These are phyloP conservation scores for Nothura maculosa DNA, from an alignment of 2,797 vertebrate species.

Conservation along the genomic window DNA sequence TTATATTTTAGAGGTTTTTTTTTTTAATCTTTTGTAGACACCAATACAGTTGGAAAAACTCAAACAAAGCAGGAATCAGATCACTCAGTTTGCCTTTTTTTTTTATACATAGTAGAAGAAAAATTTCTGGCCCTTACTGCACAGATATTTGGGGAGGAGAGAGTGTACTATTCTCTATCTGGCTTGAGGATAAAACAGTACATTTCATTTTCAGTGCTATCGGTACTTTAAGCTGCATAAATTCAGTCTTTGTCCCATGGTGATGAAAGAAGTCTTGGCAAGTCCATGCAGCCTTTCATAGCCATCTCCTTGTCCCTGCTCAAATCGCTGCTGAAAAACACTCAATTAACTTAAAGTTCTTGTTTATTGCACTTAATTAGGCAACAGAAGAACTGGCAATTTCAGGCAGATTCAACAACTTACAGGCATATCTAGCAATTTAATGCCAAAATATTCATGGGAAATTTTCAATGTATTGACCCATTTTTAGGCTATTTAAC, in stretches of 20 bases:
- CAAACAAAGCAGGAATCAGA: neutral
- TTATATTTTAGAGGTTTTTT: neutral
- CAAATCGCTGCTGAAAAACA: conserved; percentile 13
- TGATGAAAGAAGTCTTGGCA: conserved; percentile 24
- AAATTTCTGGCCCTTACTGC: neutral
- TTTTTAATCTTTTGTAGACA: neutral
- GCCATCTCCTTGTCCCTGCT: conserved; percentile 16
- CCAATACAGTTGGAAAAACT: conserved; percentile 6
- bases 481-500: neutral
- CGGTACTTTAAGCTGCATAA: conserved; percentile 68
- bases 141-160: neutral
- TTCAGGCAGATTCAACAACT: neutral
- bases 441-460: neutral
- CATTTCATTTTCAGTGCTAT: conserved; percentile 61
- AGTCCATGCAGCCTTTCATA: conserved; percentile 14
- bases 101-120: neutral
- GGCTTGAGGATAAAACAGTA: conserved; percentile 60
- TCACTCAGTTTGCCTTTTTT: neutral
- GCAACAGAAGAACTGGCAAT: neutral
- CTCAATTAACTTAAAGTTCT: neutral
- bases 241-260: conserved; percentile 34
- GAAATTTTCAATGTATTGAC: neutral
- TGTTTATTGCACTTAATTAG: neutral
- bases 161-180: conserved; percentile 34
- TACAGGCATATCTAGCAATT: neutral